Evolutionary conservation across 2,888 invertebrate species (phyloP).

Genomic region (Cecidostiba fungosa): DNA sequence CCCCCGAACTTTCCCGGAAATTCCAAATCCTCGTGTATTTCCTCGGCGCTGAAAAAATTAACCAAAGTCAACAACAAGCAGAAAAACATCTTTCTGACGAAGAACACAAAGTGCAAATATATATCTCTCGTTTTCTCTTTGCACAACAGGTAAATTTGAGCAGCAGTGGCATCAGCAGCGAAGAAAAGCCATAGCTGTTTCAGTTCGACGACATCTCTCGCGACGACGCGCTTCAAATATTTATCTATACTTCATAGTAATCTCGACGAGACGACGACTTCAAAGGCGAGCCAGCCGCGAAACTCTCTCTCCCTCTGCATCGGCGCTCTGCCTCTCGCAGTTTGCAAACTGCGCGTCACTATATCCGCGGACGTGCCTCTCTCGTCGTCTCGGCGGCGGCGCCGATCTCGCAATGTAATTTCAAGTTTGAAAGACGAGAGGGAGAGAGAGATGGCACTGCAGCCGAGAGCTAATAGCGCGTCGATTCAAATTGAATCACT

Average conservation of each 20-base stretch:
- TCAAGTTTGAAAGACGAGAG: constrained; percentile 47
- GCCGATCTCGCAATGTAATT: constrained; percentile 53
- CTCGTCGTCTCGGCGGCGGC: not conserved
- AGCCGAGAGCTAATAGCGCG: constrained; percentile 45
- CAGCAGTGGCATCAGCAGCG: not conserved
- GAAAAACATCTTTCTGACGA: not conserved
- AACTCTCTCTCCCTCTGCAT: constrained; percentile 29
- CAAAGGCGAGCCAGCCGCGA: constrained; percentile 46
- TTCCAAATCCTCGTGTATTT: not conserved
- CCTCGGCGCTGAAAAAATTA: not conserved
- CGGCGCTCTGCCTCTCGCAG: constrained; percentile 6
- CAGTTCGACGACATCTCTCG: not conserved
- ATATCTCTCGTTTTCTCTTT: not conserved
- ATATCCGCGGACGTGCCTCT: constrained; percentile 44
- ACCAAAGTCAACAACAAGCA: not conserved
- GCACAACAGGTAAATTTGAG: not conserved
- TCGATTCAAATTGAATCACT: constrained; percentile 60
- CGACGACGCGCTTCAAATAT: constrained; percentile 49
- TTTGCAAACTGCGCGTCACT: constrained; percentile 53
- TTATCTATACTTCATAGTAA: constrained; percentile 54
- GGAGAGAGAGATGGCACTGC: constrained; percentile 15
- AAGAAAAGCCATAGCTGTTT: constrained; percentile 13
- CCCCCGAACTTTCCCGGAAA: not conserved
- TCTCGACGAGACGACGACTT: constrained; percentile 46
- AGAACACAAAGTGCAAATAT: constrained; percentile 23